Conservation (phyloP, 1,140 invertebrate species). For the Magallana gigas region DNA sequence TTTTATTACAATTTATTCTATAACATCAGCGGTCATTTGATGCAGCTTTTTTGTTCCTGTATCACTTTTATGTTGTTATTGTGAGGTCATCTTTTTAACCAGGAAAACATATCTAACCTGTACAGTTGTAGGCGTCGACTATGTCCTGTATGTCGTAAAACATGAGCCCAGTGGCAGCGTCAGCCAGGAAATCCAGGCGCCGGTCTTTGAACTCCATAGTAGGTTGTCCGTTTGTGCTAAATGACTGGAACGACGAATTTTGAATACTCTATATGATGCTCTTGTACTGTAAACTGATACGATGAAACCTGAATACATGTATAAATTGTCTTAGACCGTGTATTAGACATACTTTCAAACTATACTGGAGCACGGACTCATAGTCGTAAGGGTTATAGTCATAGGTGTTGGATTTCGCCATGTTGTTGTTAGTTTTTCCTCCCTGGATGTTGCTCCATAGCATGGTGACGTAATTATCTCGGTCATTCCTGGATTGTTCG, state of each 20-base stretch:
- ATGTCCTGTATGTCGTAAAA: constrained; percentile 50
- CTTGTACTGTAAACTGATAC: too few relatives aligned
- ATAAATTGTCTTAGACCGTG: too few relatives aligned
- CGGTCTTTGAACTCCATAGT: constrained; percentile 46
- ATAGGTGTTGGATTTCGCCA: constrained; percentile 34
- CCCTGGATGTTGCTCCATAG: constrained; percentile 42
- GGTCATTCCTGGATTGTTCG: constrained; percentile 48
- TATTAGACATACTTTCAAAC: constrained; percentile 45
- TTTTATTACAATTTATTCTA: too few relatives aligned
- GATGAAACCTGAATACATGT: too few relatives aligned
- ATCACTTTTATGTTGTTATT: neutral
- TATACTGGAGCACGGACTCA: constrained; percentile 54
- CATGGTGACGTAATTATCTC: constrained; percentile 44
- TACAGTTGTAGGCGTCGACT: constrained; percentile 43
- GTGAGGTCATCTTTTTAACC: neutral
- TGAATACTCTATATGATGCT: too few relatives aligned
- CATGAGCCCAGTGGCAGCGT: constrained; percentile 40
- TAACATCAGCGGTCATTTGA: too few relatives aligned
- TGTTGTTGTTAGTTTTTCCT: constrained; percentile 31
- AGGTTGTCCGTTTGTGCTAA: constrained; percentile 31
- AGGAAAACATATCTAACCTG: constrained; percentile 27
- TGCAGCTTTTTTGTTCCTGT: too few relatives aligned
- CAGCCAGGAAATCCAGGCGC: constrained; percentile 48
- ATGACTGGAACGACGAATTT: neutral
- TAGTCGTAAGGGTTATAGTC: constrained; percentile 53